phyloP scores from a whole-genome alignment of 2,797 vertebrate genomes.

The Champsocephalus gunnari region DNA sequence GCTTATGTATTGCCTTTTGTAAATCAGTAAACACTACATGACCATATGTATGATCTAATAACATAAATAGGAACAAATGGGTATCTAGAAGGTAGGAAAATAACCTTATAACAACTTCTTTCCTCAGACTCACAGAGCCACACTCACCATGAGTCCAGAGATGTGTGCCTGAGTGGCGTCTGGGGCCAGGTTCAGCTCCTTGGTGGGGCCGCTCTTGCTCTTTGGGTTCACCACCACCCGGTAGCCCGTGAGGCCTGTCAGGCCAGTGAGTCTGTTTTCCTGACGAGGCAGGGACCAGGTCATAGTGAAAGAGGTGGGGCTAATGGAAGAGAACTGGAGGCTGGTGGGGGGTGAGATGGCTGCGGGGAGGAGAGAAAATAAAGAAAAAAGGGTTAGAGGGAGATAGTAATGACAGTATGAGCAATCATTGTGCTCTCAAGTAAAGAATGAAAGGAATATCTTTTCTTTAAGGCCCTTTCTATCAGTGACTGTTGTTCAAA shows the following conservation, averaged over 20 bases:
- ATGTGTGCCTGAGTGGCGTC: slow-evolving; percentile 89
- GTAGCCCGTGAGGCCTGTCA: slow-evolving; percentile 90
- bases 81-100: background rate
- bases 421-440: no score
- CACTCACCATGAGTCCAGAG: slow-evolving; percentile 93
- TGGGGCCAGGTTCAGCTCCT: slow-evolving; percentile 92
- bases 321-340: slow-evolving; percentile 90
- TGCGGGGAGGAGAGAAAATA: slow-evolving; percentile 55
- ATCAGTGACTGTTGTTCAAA: no score
- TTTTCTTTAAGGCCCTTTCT: no score
- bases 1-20: background rate
- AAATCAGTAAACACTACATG: background rate
- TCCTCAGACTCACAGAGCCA: background rate
- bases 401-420: background rate
- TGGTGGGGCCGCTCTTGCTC: slow-evolving; percentile 90
- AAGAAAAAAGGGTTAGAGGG: background rate
- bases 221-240: slow-evolving; percentile 93
- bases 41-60: background rate
- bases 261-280: slow-evolving; percentile 87
- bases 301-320: slow-evolving; percentile 89
- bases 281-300: slow-evolving; percentile 89
- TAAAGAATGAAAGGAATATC: no score
- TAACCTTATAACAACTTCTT: background rate
- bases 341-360: slow-evolving; percentile 92
- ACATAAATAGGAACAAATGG: background rate